Base-by-base conservation (phyloP, 2,888 invertebrate genomes). In the Nasonovia ribisnigri region DNA sequence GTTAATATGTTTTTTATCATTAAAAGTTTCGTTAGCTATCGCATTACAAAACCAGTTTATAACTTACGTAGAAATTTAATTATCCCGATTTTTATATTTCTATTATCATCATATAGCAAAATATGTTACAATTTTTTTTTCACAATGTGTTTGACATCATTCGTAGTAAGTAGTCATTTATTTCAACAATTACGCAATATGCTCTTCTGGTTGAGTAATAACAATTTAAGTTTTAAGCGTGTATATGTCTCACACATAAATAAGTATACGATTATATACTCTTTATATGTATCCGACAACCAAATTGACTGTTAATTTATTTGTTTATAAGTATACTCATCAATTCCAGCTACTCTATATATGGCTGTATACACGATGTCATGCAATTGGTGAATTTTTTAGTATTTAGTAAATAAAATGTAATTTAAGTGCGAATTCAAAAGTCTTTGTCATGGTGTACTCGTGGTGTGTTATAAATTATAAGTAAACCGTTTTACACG, bases 21-120 rank as follows among this genome's bases (percentile, higher is more conserved):
- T 77, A 36, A 77, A 77, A 77, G 77, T 77, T 77, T 77, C 77
- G 54, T 36, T 54, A 54, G 26, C 13, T 42, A 43, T 51, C 26
- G 42, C 54, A 57, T 57, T 29, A 26, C 13, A 54, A 88, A 88
- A 88, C 88, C 54, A 42, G 88, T 88, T 88, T 88, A 36, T 57
- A 26, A 57, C 42, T 36, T 88, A 88, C 54, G 51, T 57, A 88
- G 54, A 88, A 54, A 88, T 88, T 42, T 88, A 88, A 88, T 88
- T 88, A 88, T 57, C 54, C 54, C 13, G 54, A 88, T 88, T 88
- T 42, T 88, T 88, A 42, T 57, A 88, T 11, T 88, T 42, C 42
- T 88, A 54, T 54, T 88, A 88, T 88, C 42, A 88, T 57, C 54
- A 54, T n/a, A 88, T 42, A 42, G 42, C 54, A 54, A 54, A 54